Base-by-base conservation (phyloP, 2,888 invertebrate species). In the Andrena trimmerana region DNA sequence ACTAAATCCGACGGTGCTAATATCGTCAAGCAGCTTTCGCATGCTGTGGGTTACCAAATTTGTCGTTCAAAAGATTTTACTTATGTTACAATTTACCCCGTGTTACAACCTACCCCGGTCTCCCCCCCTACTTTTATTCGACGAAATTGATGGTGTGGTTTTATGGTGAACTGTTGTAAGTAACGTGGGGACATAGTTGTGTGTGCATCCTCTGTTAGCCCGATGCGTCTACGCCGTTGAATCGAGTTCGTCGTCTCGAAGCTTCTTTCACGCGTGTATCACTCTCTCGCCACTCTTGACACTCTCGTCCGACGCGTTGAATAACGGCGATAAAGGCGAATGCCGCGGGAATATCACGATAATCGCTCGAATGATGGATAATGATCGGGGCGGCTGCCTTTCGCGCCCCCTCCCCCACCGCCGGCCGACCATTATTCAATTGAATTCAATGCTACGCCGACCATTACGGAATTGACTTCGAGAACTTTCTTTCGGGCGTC, bases 401-500 rank as follows among this genome's bases (percentile, higher is more conserved):
- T 92, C 91, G 88, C 88, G 86, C 86, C 84, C 79, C 85, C 66
- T 74, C 78, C 85, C 82, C 68, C 80, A 69, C 80, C 87, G 81
- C 33, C 68, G 36, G 13, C 81, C 77, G 85, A 86, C 91, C 89
- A 93, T 94, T 93, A 94, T 94, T 94, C 94, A 94, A 94, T 94
- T 94, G 93, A 94, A 94, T 94, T 93, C 93, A 94, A 94, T 94
- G 93, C 91, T 93, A 93, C 91, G 86, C 86, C 90, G 90, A 91
- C 92, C 90, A 94, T 94, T 93, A 93, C 92, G 93, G 92, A 93
- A 94, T 94, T 94, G 93, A 91, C 92, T 91, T 92, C 93, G 93
- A 93, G 93, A 94, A 94, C 94, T 94, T 94, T 94, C 94, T 94
- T 93, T 93, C 92, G 92, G 92, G 88, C 92, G 91, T 91, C 89